Evolutionary conservation across 1,140 invertebrate species (phyloP), one percentile per base, ranked within the genome.

Genomic region (Temnothorax curvispinosus): DNA sequence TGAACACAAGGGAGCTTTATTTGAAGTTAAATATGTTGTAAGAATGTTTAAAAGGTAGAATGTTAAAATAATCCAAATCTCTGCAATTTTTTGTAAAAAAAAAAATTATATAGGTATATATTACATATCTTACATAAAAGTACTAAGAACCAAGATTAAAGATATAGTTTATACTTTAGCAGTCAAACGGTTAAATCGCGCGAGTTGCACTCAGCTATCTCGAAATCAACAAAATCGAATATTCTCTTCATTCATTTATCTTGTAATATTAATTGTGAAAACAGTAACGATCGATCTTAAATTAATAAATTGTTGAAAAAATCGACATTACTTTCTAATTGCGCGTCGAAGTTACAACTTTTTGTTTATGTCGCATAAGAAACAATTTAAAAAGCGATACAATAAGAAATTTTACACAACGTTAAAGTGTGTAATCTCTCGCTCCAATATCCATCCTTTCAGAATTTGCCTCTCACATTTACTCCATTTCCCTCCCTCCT

Each of bases 161-260:
- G 11, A 13, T 32, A 58, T 32, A 65, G 3, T 58, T 27, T 58
- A 62, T 56, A 38, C n/a, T 58, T 82, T 21, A 72, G 67, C 67
- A 82, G 67, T 82, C 65, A 82, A 82, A 82, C 80, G 65, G 67
- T 82, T 74, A 82, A 82, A 60, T 82, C 67, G 27, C 52, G 38
- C 67, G 41, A 58, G 38, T 72, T 44, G 11, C 38, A 72, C 11
- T 56, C 44, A 41, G 15, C 18, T 82, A 74, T 58, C n/a, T 58
- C 11, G 7, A 62, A 60, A 84, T 60, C 32, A 71, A 50, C 7
- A 74, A 74, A 60, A 72, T 56, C 6, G 27, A 82, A 58, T 58
- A 58, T 60, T 74, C 21, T 58, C 15, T 60, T 74, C 18, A 58
- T 60, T 50, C 3, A 2, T 32, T 21, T 13, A 60, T 38, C 18